These are phyloP conservation scores for Phaenicophaeus curvirostris DNA, from an alignment of 2,797 vertebrate species.

Conservation along the genomic window DNA sequence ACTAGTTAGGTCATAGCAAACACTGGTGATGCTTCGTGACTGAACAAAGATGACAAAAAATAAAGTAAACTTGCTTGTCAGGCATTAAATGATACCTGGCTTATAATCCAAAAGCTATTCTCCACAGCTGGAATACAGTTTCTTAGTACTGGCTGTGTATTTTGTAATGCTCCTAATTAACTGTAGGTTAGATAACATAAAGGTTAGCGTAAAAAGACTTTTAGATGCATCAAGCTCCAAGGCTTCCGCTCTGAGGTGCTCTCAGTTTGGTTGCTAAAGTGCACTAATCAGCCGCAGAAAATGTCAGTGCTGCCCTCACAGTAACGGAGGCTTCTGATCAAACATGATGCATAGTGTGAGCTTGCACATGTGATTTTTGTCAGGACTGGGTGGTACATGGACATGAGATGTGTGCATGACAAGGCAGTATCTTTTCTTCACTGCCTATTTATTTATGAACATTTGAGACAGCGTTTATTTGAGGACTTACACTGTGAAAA, in stretches of 20 bases:
- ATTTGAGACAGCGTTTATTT: not conserved
- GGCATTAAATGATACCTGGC: no score
- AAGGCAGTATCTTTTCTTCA: accelerated
- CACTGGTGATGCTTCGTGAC: not conserved
- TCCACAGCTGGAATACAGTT: not conserved
- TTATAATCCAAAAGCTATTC: not conserved
- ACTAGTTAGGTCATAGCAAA: not conserved
- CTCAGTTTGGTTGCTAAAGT: not conserved
- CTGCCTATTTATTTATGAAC: not conserved
- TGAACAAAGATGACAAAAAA: not conserved
- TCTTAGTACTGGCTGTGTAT: not conserved
- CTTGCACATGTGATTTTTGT: accelerated
- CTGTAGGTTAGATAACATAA: not conserved
- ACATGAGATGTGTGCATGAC: accelerated
- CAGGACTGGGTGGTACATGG: not conserved
- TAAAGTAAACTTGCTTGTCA: not conserved
- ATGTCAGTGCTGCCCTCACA: not conserved
- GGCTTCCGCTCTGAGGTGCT: not conserved
- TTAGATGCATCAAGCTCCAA: not conserved
- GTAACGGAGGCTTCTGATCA: not conserved
- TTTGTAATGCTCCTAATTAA: not conserved
- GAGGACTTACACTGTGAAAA: not conserved
- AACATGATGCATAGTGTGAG: not conserved
- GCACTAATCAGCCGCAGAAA: not conserved
- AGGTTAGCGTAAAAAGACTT: not conserved